Evolutionary conservation across 2,113 vertebrate genomes (phyloP), one percentile per base, ranked within the genome.

Genomic region (Oncorhynchus clarkii): DNA sequence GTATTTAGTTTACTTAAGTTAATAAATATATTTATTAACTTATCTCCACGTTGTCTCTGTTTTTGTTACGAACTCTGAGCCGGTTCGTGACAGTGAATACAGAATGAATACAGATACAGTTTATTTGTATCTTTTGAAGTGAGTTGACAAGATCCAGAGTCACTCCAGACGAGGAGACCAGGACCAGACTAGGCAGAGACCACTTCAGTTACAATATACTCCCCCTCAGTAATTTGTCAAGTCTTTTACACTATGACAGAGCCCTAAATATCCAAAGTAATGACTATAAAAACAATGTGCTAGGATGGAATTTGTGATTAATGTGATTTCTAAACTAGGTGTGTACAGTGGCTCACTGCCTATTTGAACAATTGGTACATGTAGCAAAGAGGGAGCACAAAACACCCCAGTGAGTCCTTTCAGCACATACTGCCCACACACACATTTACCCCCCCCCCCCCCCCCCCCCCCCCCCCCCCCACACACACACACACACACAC

Each of bases 311-410:
- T 88, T 86, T 84, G 75, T 90, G 73, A 90, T 84, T 84, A 74
- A 91, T 88, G 85, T 75, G 65, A 74, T 84, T 73, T 89, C 76
- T 86, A 65, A 85, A 81, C 77, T 74, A 82, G 71, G 76, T 83
- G 79, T 86, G 82, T 88, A 78, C 78, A 75, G 76, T 85, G 80
- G 84, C 82, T 49, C 69, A 2, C 12, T 29, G 78, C 80, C 79
- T 87, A 76, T 92, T 90, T 87, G 79, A 81, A 81, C 82, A 88
- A 85, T 82, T 87, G 79, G 72, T 81, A 66, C 70, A 18, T 67
- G 54, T 64, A 80, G 73, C 59, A 71, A 60, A 72, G 75, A 76
- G 70, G 54, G 67, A 80, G 73, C 59, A 71, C 64, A 72, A 73
- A 76, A 78, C 79, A 71, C 81, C 66, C 65, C 64, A 27, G 34